These are phyloP conservation scores for Phoenicopterus ruber DNA, from an alignment of 2,113 vertebrate species.

Conservation along the genomic window DNA sequence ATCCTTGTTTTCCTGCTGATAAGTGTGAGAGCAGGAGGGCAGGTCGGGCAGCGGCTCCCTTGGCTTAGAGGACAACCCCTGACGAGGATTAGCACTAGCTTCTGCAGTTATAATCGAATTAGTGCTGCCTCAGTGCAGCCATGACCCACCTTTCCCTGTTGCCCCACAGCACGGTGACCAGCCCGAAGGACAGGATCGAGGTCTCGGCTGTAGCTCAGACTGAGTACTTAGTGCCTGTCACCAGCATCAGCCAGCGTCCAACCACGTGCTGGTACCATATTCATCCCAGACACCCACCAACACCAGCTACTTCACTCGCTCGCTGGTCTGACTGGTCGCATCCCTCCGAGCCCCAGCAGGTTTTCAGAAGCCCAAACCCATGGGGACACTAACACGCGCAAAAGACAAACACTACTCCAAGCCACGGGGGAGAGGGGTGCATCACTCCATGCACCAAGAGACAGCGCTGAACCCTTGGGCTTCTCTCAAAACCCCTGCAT, in stretches of 20 bases:
- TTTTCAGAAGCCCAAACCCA: background rate
- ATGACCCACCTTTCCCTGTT: background rate
- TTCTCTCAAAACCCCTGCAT: background rate
- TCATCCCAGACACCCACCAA: background rate
- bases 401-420: background rate
- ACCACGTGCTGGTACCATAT: fast-evolving
- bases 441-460: fast-evolving
- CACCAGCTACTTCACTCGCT: fast-evolving
- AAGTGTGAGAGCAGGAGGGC: background rate
- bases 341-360: background rate
- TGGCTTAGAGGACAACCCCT: background rate
- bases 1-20: background rate
- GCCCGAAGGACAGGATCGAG: background rate
- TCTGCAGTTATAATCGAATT: slow-evolving; percentile 8
- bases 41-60: background rate
- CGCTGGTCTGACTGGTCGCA: background rate
- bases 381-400: fast-evolving
- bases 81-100: background rate
- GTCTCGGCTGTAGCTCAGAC: background rate
- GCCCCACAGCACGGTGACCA: background rate
- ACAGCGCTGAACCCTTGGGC: background rate
- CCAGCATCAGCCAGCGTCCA: background rate
- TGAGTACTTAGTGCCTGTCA: background rate
- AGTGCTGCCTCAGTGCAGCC: background rate
- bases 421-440: fast-evolving